These are phyloP conservation scores for Xerus inauris DNA, from an alignment of 2,113 vertebrate genomes.

Conservation along the genomic window DNA sequence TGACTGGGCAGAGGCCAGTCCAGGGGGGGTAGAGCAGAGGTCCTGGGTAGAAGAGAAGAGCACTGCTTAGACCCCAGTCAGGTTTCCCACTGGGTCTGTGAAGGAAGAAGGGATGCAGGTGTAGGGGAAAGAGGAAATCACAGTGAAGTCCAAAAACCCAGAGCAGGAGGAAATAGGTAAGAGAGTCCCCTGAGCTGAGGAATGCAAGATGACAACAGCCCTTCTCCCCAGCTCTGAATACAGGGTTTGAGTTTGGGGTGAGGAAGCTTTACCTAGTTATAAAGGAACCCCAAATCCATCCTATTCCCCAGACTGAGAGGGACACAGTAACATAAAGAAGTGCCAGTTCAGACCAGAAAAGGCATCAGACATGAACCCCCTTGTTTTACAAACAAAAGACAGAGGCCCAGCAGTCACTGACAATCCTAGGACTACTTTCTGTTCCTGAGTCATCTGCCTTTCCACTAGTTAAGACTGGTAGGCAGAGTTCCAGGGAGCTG, in stretches of 20 bases:
- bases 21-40: conserved; percentile 92
- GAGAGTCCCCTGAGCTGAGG: neutral
- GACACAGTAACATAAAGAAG: neutral
- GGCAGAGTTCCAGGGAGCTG: neutral
- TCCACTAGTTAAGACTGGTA: neutral
- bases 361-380: neutral
- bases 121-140: neutral
- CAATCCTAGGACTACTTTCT: neutral
- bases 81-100: neutral
- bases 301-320: neutral
- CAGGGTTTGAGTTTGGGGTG: neutral
- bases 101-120: neutral
- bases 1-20: conserved; percentile 95
- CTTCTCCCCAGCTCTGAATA: conserved; percentile 37
- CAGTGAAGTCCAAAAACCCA: neutral
- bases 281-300: neutral
- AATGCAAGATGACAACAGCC: neutral
- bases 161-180: neutral
- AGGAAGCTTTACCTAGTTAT: neutral
- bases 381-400: conserved; percentile 42
- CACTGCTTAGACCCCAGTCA: neutral
- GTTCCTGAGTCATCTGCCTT: neutral
- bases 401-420: neutral
- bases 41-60: conserved; percentile 82
- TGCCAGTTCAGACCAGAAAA: neutral